Evolutionary conservation across 2,113 vertebrate genomes (phyloP).

Genomic region (Nicator chloris): DNA sequence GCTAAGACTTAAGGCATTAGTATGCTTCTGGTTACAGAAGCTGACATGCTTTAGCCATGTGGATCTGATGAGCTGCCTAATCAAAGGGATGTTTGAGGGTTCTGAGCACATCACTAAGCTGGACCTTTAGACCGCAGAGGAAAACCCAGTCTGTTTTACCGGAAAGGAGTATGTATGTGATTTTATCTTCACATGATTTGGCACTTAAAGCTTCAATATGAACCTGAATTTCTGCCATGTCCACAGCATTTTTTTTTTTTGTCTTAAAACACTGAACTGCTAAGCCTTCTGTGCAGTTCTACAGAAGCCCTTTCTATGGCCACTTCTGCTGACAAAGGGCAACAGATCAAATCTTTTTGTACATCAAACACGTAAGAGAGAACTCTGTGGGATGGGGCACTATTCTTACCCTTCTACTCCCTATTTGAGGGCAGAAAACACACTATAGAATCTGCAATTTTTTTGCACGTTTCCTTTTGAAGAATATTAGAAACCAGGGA

Average conservation of each 20-base stretch:
- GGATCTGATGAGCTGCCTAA: neutral
- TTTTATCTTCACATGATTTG: neutral
- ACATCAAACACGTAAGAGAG: neutral
- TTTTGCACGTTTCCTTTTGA: neutral
- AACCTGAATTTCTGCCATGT: neutral
- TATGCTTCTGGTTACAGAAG: neutral
- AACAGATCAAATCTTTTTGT: neutral
- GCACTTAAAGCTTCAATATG: neutral
- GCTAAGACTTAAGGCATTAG: no score
- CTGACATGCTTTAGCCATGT: neutral
- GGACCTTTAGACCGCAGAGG: neutral
- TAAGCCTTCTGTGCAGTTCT: neutral
- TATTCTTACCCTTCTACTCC: neutral
- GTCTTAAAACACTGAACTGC: neutral
- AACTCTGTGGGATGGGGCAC: neutral
- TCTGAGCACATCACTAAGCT: neutral
- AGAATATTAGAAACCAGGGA: neutral
- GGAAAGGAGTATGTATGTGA: neutral
- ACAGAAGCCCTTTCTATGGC: neutral
- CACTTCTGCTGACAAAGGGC: neutral
- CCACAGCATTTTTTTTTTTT: neutral
- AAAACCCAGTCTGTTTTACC: neutral
- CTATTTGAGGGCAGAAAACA: neutral
- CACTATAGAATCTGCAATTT: neutral
- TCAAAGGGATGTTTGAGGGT: neutral